Base-by-base conservation (phyloP, 1,140 invertebrate genomes). In the Drosophila dunni region DNA sequence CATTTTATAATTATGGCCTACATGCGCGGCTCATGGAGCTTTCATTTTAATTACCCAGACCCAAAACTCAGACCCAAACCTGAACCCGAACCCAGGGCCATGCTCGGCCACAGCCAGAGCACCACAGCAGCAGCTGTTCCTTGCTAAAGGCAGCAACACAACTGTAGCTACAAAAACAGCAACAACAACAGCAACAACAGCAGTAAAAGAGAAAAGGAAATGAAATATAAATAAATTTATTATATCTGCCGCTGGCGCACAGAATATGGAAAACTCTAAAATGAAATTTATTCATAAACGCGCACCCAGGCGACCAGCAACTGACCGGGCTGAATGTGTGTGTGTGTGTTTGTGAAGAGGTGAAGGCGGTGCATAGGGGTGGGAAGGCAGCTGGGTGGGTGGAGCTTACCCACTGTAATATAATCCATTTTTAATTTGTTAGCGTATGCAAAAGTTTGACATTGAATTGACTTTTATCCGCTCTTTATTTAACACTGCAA, bases 211-310 rank as follows among this genome's bases (percentile, higher is more conserved):
- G 69, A 78, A 63, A 75, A 62, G 81, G 85, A 89, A 75, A 78
- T 89, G 71, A 89, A 83, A 84, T 89, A 89, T 89, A 90, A 90
- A 90, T 90, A 84, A 85, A 90, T 90, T 90, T 90, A 90, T 90
- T 90, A 90, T 90, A 76, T 67, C 83, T 79, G 67, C 65, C 68
- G 67, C 51, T 53, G 76, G 80, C 73, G 79, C 72, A 69, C 62
- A 66, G 74, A 74, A 67, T 77, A 81, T 81, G 80, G 73, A 69
- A 79, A 89, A 81, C 78, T 89, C 84, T 89, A 89, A 86, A 89
- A 89, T 89, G 78, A 89, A 89, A 90, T 89, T 89, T 89, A 89
- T 89, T 89, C 81, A 89, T 84, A 89, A 89, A 81, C 80, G 69
- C 77, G 71, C 62, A 68, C 77, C 66, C 45, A 42, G 66, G 67